These are phyloP conservation scores for Ophioninae sp. DNA, from an alignment of 2,888 invertebrate species.

Conservation along the genomic window DNA sequence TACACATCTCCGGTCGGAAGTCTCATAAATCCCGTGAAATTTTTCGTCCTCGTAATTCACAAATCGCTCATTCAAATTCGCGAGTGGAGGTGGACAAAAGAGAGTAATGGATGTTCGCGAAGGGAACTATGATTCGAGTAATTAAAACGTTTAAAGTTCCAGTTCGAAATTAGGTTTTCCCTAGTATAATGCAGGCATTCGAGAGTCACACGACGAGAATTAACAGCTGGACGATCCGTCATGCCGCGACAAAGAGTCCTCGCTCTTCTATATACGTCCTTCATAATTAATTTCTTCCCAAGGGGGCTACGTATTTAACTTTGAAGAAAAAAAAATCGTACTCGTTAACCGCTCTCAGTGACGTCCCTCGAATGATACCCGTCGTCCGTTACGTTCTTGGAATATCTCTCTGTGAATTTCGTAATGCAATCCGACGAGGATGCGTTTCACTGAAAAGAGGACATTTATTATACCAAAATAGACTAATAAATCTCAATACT, in stretches of 20 bases:
- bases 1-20: neutral
- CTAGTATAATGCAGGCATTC: constrained; percentile 18
- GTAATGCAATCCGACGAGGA: neutral
- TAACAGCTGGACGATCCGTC: constrained; percentile 25
- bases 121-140: neutral
- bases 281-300: constrained; percentile 29
- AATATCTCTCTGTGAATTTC: constrained; percentile 11
- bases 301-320: constrained; percentile 2
- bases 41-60: neutral
- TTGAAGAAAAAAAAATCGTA: constrained; percentile 10
- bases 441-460: neutral
- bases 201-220: neutral
- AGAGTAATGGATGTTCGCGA: too few species aligned
- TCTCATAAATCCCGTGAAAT: too few species aligned
- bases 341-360: constrained; percentile 8
- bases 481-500: neutral
- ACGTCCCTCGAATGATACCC: constrained; percentile 21
- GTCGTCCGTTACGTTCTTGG: neutral
- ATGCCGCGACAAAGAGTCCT: neutral
- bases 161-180: neutral
- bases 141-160: neutral
- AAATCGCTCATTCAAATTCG: neutral
- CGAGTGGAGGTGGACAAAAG: neutral
- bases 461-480: neutral
- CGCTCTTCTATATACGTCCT: neutral